Evolutionary conservation across 2,888 invertebrate genomes (phyloP).

Genomic region (Oxystoma pomonae): DNA sequence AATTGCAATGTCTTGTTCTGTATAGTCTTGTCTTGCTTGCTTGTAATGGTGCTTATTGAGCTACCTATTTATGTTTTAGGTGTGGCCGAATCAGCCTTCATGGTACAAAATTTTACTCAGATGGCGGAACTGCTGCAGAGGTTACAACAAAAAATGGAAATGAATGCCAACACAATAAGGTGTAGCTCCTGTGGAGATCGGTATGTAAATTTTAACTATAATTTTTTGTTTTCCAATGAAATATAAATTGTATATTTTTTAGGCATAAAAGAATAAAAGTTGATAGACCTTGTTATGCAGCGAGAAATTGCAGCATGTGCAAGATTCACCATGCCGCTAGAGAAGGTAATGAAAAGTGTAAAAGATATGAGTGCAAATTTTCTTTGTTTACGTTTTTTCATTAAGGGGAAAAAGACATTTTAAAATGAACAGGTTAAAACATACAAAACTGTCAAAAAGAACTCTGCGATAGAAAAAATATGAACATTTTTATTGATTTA

Average conservation of each 20-base stretch:
- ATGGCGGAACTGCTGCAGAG: conserved; percentile 82
- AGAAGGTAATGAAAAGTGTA: conserved; percentile 61
- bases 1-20: too few species aligned
- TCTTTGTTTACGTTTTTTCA: too few species aligned
- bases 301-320: conserved; percentile 85
- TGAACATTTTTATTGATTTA: too few species aligned
- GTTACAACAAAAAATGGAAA: conserved; percentile 90
- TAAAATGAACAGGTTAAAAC: too few species aligned
- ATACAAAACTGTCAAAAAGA: too few species aligned
- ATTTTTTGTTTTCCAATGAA: too few species aligned
- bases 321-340: conserved; percentile 86
- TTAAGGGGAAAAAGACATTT: too few species aligned
- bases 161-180: conserved; percentile 89
- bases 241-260: too few species aligned
- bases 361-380: not conserved
- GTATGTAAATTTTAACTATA: too few species aligned
- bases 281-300: conserved; percentile 86
- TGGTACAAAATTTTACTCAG: conserved; percentile 82
- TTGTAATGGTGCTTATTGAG: too few species aligned
- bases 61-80: conserved; percentile 29
- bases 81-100: conserved; percentile 70
- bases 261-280: conserved; percentile 85
- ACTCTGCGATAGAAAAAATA: too few species aligned
- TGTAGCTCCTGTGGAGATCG: conserved; percentile 91
- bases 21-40: too few species aligned